A percentile compares a stretch with the other conserved stretches of the same genome.
phyloP scores from a whole-genome alignment of 2,888 invertebrate genomes.

The Leptogaster cylindrica region DNA sequence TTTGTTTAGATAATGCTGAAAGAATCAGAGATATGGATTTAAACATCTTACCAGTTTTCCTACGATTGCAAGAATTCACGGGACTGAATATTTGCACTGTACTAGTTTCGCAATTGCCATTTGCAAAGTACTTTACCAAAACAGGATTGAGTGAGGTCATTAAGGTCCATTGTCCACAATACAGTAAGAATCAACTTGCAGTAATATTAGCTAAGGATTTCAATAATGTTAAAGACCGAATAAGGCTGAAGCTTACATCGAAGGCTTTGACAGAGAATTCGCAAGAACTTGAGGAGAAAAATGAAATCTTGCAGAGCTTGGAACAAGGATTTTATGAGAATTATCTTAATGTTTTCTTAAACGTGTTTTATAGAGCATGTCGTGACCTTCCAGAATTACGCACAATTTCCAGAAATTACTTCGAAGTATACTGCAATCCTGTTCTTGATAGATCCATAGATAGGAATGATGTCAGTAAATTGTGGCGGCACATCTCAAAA shows the following conservation, averaged over 20 bases:
- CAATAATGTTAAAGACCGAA: conserved; percentile 46
- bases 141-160: conserved; percentile 75
- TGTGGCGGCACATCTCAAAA: conserved; percentile 83
- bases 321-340: conserved; percentile 71
- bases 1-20: conserved; percentile 83
- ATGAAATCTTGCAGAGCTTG: conserved; percentile 49
- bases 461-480: conserved; percentile 69
- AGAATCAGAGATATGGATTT: conserved; percentile 76
- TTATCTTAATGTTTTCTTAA: conserved; percentile 82
- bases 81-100: conserved; percentile 75
- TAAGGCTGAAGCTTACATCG: conserved; percentile 59
- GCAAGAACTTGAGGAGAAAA: conserved; percentile 44
- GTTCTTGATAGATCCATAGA: conserved; percentile 71
- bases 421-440: conserved; percentile 80
- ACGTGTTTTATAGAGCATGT: conserved; percentile 84
- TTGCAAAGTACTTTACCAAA: conserved; percentile 79
- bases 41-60: conserved; percentile 74
- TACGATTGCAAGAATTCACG: conserved; percentile 77
- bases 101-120: conserved; percentile 77
- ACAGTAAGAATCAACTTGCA: conserved; percentile 72
- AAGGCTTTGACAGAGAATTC: conserved; percentile 50
- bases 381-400: conserved; percentile 83
- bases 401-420: conserved; percentile 79
- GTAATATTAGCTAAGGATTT: conserved; percentile 64
- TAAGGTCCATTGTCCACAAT: conserved; percentile 79